A percentile compares a stretch with the other conserved stretches of the same genome.
These are phyloP conservation scores for Drosophila tsacasi DNA, from an alignment of 1,140 invertebrate genomes.

Conservation along the genomic window DNA sequence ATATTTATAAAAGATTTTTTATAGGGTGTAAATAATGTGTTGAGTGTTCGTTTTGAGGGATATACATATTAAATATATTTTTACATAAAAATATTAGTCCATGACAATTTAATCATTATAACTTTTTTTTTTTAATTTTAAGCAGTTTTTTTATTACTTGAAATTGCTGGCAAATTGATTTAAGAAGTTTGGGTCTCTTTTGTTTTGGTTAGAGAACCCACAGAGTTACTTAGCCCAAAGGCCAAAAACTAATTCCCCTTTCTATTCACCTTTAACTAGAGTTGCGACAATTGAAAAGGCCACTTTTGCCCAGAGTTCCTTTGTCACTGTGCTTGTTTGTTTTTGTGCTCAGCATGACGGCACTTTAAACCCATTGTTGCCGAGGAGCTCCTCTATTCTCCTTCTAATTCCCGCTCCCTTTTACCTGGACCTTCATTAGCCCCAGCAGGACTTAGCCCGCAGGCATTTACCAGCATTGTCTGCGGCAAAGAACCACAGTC, in stretches of 20 bases:
- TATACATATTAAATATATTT: background rate
- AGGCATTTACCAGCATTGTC: constrained; percentile 52
- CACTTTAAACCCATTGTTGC: constrained; percentile 33
- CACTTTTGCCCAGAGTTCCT: constrained; percentile 16
- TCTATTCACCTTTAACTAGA: constrained; percentile 10
- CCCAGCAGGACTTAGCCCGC: constrained; percentile 34
- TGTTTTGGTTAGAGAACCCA: constrained; percentile 5
- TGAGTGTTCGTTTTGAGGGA: background rate
- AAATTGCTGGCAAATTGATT: background rate
- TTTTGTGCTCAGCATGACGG: background rate
- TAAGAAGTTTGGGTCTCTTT: background rate
- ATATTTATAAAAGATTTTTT: background rate
- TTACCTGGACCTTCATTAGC: constrained; percentile 56
- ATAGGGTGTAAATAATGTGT: background rate
- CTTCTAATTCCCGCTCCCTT: background rate
- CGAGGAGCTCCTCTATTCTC: background rate
- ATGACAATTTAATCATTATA: background rate
- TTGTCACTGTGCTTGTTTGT: background rate
- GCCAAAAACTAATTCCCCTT: constrained; percentile 20
- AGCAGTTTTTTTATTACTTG: background rate
- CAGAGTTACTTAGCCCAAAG: constrained; percentile 9
- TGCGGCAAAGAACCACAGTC: constrained; percentile 19
- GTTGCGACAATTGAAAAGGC: constrained; percentile 34
- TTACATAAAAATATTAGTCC: background rate
- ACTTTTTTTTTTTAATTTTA: background rate